Evolutionary conservation across 2,888 invertebrate species (phyloP), one percentile per base, ranked within the genome.

Genomic region (Frankliniella intonsa): DNA sequence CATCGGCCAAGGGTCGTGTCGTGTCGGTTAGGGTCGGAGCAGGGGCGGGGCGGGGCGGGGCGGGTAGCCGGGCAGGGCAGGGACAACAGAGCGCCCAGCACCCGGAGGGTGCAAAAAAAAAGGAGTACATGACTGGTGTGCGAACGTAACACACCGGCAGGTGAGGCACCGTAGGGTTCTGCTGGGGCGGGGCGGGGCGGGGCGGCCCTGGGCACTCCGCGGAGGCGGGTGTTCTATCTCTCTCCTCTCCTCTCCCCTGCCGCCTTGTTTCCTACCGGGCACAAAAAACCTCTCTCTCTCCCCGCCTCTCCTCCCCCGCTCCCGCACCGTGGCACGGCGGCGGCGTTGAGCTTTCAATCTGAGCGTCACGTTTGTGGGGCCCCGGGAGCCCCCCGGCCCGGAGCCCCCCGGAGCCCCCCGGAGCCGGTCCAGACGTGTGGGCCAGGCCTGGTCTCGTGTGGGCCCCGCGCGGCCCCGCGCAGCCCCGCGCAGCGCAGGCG

Each of bases 301-400:
- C n/a, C 22, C 22, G 9, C 22, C 69, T 69, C 22, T 22, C 22
- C 69, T 69, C 69, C 11, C 1, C 22, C 69, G 11, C 69, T 25
- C 69, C 25, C 69, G 8, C 69, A 19, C 62, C 62, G 19, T 62
- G 19, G n/a, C 62, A 62, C n/a, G 62, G 62, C 62, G 62, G 62
- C 62, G 69, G n/a, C 69, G 69, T 25, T 76, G 69, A 76, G 69
- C 69, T 76, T 76, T 76, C 69, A 76, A 76, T 76, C 69, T 76
- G 69, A 12, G 25, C 69, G 69, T 76, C 69, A 76, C 69, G 69
- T 76, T 76, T 76, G 25, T 25, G 69, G 38, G 38, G 38, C 69
- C 69, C 69, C 38, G 3, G 38, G 38, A 38, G 38, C 38, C 38
- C 38, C 38, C 38, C 38, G 38, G 38, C 9, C 38, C 38, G 38